Conservation (phyloP, 2,797 vertebrate species). For the Diglossa cyanea region DNA sequence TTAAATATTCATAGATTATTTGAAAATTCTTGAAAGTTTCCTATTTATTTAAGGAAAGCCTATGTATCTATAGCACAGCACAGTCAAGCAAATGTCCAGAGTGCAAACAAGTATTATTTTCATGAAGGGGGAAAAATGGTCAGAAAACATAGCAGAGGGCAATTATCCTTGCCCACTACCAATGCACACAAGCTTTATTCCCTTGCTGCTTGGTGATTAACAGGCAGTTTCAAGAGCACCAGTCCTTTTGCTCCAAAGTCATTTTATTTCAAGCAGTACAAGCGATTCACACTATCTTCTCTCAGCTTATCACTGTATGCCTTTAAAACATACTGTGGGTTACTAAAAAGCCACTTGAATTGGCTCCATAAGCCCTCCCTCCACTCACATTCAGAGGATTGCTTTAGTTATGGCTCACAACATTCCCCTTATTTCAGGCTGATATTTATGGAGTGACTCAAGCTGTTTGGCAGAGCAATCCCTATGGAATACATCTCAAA, state of each 20-base stretch:
- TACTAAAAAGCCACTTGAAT: background rate
- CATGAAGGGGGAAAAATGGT: fast-evolving
- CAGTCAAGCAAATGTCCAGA: background rate
- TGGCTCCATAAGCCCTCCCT: background rate
- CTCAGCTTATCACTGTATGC: background rate
- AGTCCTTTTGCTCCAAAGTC: background rate
- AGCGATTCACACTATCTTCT: background rate
- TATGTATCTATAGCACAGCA: background rate
- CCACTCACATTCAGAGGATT: background rate
- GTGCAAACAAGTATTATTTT: background rate
- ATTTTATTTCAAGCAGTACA: background rate
- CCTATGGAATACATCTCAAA: background rate
- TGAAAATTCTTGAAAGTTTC: background rate
- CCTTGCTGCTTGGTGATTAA: background rate
- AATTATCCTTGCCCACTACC: background rate
- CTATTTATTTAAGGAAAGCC: background rate
- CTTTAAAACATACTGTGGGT: background rate
- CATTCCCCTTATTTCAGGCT: background rate
- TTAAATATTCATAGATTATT: background rate
- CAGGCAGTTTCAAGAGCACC: background rate
- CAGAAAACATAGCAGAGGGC: background rate
- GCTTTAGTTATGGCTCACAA: background rate
- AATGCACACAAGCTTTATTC: background rate
- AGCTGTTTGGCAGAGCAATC: background rate
- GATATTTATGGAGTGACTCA: background rate